Evolutionary conservation across 2,888 invertebrate genomes (phyloP).

Genomic region (Pristionchus entomophagus): DNA sequence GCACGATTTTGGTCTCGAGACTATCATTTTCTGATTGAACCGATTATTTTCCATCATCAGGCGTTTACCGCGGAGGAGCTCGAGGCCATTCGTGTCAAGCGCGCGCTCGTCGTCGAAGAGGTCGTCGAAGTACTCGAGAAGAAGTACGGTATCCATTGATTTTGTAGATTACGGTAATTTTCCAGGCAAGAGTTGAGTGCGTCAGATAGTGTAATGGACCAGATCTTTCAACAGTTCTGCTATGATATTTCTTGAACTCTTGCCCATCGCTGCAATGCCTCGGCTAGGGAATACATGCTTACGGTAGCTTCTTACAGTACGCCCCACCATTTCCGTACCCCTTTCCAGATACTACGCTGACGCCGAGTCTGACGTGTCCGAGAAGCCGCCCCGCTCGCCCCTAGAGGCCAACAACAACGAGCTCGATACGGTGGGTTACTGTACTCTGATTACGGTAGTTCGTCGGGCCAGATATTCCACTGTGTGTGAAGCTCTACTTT

Average conservation of each 20-base stretch:
- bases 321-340: background rate
- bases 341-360: constrained; percentile 10
- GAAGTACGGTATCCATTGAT: background rate
- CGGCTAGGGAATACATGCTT: too few relatives aligned
- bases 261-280: too few relatives aligned
- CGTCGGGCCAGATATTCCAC: background rate
- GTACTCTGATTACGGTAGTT: background rate
- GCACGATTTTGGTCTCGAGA: too few relatives aligned
- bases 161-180: background rate
- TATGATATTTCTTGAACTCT: too few relatives aligned
- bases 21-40: too few relatives aligned
- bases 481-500: too few relatives aligned
- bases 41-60: too few relatives aligned
- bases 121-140: constrained; percentile 42
- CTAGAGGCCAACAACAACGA: constrained; percentile 42
- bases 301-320: too few relatives aligned
- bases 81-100: background rate
- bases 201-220: too few relatives aligned
- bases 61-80: constrained; percentile 22
- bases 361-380: background rate
- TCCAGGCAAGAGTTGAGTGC: too few relatives aligned
- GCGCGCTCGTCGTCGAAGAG: background rate
- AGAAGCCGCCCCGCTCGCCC: background rate
- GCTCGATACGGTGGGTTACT: background rate
- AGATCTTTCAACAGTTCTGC: too few relatives aligned